Evolutionary conservation across 2,797 vertebrate genomes (phyloP).

Genomic region (Enteromius treurensis): DNA sequence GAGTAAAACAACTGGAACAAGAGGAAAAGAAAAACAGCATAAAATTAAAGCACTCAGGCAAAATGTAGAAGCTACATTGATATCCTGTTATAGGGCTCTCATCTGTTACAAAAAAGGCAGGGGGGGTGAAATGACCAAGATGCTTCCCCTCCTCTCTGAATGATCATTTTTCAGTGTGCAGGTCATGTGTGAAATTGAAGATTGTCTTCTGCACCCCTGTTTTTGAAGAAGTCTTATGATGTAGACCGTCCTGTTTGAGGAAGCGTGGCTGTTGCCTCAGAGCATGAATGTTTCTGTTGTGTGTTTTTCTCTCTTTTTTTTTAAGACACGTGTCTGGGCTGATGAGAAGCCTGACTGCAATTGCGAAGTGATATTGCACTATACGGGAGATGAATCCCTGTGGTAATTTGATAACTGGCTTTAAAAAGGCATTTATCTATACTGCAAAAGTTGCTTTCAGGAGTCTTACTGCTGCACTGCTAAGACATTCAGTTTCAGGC

Average conservation of each 20-base stretch:
- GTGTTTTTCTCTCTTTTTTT: background rate
- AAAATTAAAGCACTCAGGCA: background rate
- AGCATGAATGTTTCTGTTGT: slow-evolving; percentile 42
- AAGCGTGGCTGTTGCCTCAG: slow-evolving; percentile 49
- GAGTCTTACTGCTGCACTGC: slow-evolving; percentile 11
- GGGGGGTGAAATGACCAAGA: slow-evolving; percentile 31
- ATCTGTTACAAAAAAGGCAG: slow-evolving; percentile 22
- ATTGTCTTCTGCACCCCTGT: slow-evolving; percentile 55
- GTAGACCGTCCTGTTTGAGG: slow-evolving; percentile 29
- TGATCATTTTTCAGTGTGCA: slow-evolving; percentile 42
- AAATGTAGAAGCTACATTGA: slow-evolving; percentile 36
- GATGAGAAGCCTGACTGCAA: slow-evolving; percentile 15
- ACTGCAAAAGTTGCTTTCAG: slow-evolving; percentile 15
- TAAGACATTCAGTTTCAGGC: slow-evolving; percentile 18
- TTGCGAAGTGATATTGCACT: slow-evolving; percentile 33
- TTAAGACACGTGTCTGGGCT: background rate
- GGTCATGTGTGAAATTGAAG: slow-evolving; percentile 51
- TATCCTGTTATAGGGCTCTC: slow-evolving; percentile 11
- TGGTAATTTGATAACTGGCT: slow-evolving; percentile 8
- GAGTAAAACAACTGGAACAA: background rate
- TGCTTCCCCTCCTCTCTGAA: slow-evolving; percentile 43
- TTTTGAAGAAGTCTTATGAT: slow-evolving; percentile 26
- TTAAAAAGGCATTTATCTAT: slow-evolving; percentile 28
- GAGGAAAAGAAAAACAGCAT: background rate
- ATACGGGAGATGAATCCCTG: slow-evolving; percentile 29